A percentile compares a stretch with the other conserved stretches of the same genome.
phyloP scores from a whole-genome alignment of 2,888 invertebrate species.

The Diachrysia chrysitis region DNA sequence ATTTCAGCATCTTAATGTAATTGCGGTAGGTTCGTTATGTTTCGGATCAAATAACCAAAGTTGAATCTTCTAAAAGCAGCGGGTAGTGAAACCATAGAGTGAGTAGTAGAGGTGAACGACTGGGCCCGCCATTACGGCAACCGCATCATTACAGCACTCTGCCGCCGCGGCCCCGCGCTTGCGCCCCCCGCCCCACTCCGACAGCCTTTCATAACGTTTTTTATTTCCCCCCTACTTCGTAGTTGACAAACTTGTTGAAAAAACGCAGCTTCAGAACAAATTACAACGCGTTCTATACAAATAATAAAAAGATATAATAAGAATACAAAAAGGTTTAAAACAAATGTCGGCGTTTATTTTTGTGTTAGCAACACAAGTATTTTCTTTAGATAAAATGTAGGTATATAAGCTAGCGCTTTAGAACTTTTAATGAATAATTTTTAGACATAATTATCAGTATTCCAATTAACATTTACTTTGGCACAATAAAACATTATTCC shows the following conservation, averaged over 20 bases:
- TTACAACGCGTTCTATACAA: slow-evolving; percentile 47
- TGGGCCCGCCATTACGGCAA: slow-evolving; percentile 73
- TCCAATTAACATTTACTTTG: slow-evolving; percentile 2
- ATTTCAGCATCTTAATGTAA: not conserved
- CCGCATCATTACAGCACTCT: slow-evolving; percentile 78
- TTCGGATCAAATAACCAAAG: not conserved
- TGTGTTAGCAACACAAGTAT: not conserved
- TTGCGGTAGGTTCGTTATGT: not conserved
- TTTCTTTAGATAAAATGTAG: not conserved
- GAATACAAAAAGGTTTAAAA: slow-evolving; percentile 1
- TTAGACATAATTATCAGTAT: not conserved
- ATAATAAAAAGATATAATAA: slow-evolving; percentile 31
- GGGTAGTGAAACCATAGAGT: slow-evolving; percentile 47
- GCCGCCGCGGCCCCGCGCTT: slow-evolving; percentile 51
- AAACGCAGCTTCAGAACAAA: slow-evolving; percentile 54
- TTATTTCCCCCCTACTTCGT: slow-evolving; percentile 44
- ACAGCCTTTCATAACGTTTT: slow-evolving; percentile 62
- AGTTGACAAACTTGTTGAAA: slow-evolving; percentile 58
- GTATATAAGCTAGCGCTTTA: not conserved
- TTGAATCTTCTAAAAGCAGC: slow-evolving; percentile 26
- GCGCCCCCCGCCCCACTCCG: slow-evolving; percentile 45
- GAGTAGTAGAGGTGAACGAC: slow-evolving; percentile 77
- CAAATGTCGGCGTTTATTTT: not conserved
- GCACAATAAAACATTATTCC: not conserved
- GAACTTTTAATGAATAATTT: not conserved